Base-by-base conservation (phyloP, 1,140 invertebrate genomes). In the Drosophila sturtevanti region DNA sequence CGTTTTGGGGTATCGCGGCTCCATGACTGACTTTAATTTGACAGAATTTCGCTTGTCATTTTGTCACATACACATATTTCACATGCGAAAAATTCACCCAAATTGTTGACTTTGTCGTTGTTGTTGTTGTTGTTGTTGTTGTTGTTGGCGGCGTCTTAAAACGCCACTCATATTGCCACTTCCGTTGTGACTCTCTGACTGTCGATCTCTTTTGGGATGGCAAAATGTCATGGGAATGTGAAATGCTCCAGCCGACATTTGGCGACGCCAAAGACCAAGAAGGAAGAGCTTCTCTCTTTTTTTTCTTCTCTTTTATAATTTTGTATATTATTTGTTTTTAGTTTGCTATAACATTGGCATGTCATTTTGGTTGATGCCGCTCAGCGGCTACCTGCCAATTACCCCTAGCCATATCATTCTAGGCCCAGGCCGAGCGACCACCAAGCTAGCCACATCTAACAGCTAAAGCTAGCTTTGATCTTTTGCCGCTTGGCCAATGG, bases 131-230 rank as follows among this genome's bases (percentile, higher is more conserved):
- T 14, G 37, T 38, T 38, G 37, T 14, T 59, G 58, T 31, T 12
- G 54, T 34, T 37, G 55, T 54, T 55, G 64, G 71, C 81, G 82
- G 81, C 79, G 81, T 87, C 87, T 87, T 90, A 62, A 73, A 90
- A 90, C 89, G 89, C 89, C 89, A 89, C 76, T 79, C 75, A 89
- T 68, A 69, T 90, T 90, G 84, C 79, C 77, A 89, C 85, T 91
- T 91, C 89, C 89, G 89, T 66, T 90, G 89, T 14, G 60, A 54
- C 16, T 44, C 56, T 67, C 64, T 37, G 38, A 27, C 63, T 59
- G 70, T 73, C 61, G 41, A 44, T 44, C 65, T 60, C 34, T 52
- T 51, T 65, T 55, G 59, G 69, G 63, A 67, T 54, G 34, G 58
- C 71, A 56, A 62, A 84, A 69, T 89, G 81, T 89, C 85, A 89